Base-by-base conservation (phyloP, 2,797 vertebrate species). In the Spea hammondii region DNA sequence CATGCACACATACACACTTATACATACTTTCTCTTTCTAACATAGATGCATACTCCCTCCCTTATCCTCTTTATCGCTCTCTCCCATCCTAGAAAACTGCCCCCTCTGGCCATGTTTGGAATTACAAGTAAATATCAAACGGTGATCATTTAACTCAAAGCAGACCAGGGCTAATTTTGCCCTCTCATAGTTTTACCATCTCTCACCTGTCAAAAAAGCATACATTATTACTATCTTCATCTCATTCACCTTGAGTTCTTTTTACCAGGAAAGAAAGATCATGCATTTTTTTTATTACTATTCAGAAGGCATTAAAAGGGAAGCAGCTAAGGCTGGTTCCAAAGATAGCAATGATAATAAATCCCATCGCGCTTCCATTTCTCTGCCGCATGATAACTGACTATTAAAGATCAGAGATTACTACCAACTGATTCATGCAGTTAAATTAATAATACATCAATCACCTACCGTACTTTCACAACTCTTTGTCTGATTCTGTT, bases 351-450 rank as follows among this genome's bases (percentile, higher is more conserved):
- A 12, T 14, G 72, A 50, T 64, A 65, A 53, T 48, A 74, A 50
- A 51, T 64, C 59, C 72, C 46, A n/a, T 32, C 5, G 55, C 46
- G 8, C n/a, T 12, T 44, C 13, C 4, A 5, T 13, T 13, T 68
- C 65, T 49, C 46, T 68, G 65, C 44, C 57, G 11, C n/a, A 32
- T 62, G 11, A 65, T 74, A 77, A 78, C 11, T 69, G 49, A 53
- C 9, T 82, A 73, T 74, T 74, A 74, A 65, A 51, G n/a, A 64
- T 74, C 72, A 74, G 45, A 74, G 72, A 64, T 49, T 46, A 13
- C 60, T 65, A 17, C 72, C 59, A 51, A 17, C 14, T 11, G 13
- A 6, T 4, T 64, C 5, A 53, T 45, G 17, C 60, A 12, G 46
- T 5, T 51, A 53, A 50, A 64, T 74, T 64, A 74, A 64, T 74